Base-by-base conservation (phyloP, 2,113 vertebrate genomes). In the Catharus minimus region DNA sequence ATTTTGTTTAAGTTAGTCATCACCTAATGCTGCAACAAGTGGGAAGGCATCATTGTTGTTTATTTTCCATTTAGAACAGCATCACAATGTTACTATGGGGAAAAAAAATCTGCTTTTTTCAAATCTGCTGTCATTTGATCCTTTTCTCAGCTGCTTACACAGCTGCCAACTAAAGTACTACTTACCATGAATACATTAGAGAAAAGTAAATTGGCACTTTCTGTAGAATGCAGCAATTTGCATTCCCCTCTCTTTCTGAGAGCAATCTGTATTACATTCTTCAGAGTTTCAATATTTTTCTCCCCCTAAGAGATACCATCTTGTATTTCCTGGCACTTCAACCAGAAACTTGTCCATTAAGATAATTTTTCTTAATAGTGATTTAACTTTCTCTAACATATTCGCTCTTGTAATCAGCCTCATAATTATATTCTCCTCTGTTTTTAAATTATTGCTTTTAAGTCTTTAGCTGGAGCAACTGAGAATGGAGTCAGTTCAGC, bases 171-270 rank as follows among this genome's bases (percentile, higher is more conserved):
- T 74, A 28, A 90, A 93, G 77, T 72, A 53, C 44, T 79, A 79
- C 44, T 92, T 86, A 82, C 47, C 28, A 27, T 82, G 69, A 93
- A 90, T 79, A 65, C 62, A 57, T 69, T 74, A 78, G 39, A 78
- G 81, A 67, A 73, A 89, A 92, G 68, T 89, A 84, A 95, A 93
- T 65, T 84, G 78, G 41, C 71, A 61, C 62, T 92, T 95, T 93
- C 58, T 87, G 46, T 65, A 66, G 71, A 91, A 87, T 66, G 71
- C 58, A 82, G 50, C 58, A 82, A 69, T 90, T 94, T 92, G 38
- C 75, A 55, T 94, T 90, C 74, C 32, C 50, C 61, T 64, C 44
- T 53, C 27, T 72, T 89, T 87, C 86, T 60, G 68, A 86, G 73
- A 88, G 65, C 72, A 92, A 50, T 93, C 39, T 93, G 47, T 83